Percentiles rank a stretch among this genome's conserved stretches.
phyloP scores from a whole-genome alignment of 2,888 invertebrate genomes.

The Netelia fuscicornis region DNA sequence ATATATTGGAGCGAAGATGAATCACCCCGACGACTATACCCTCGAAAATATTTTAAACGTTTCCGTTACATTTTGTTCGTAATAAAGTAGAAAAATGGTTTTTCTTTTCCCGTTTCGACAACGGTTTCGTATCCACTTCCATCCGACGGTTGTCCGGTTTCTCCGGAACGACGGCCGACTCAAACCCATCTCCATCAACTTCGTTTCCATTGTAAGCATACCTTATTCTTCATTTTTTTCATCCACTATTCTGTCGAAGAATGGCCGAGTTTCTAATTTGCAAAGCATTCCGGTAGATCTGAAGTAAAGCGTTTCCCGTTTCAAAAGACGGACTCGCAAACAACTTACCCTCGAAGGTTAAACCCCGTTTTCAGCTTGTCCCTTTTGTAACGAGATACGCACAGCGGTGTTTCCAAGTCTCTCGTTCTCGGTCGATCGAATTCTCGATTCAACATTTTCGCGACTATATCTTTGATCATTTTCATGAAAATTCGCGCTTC shows the following conservation, averaged over 20 bases:
- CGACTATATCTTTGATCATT: slow-evolving; percentile 21
- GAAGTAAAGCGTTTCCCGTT: slow-evolving; percentile 18
- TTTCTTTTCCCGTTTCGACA: neutral
- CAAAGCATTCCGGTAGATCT: slow-evolving; percentile 4
- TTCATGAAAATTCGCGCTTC: slow-evolving; percentile 26
- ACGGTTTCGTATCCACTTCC: neutral
- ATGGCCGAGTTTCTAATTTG: slow-evolving; percentile 34
- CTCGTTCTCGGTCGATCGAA: neutral
- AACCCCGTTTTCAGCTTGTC: neutral
- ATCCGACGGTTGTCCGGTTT: neutral
- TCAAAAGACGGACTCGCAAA: slow-evolving; percentile 4
- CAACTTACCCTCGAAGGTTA: neutral
- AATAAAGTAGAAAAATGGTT: neutral
- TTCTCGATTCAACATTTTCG: slow-evolving; percentile 36
- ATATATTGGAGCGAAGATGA: too few relatives aligned
- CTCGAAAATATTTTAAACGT: neutral
- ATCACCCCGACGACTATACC: neutral
- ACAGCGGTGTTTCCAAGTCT: neutral
- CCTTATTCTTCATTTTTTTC: neutral
- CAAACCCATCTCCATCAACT: neutral
- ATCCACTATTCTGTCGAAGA: neutral
- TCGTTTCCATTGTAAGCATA: neutral
- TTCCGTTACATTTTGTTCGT: neutral
- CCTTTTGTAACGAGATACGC: neutral
- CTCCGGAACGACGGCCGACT: neutral